Base-by-base conservation (phyloP, 2,113 vertebrate species). In the Cyphomyrus plagiostoma region DNA sequence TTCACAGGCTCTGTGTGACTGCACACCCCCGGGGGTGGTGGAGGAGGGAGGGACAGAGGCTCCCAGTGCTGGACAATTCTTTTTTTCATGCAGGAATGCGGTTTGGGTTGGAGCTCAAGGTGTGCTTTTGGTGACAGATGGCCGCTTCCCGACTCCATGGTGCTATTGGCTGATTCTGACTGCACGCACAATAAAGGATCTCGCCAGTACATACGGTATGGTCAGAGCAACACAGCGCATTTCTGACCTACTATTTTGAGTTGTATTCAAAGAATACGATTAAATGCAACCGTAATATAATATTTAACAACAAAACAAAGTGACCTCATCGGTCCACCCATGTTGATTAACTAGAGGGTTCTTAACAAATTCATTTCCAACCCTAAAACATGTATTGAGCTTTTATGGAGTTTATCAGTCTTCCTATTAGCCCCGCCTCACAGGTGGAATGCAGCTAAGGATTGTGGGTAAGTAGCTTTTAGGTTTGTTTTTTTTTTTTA, bases 71-170 rank as follows among this genome's bases (percentile, higher is more conserved):
- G 62, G 62, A 11, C 62, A 26, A 77, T 77, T 39, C 35, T 35
- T 77, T 84, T n/a, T 84, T 84, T 84, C 19, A n/a, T 84, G 80
- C 45, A 84, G 80, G 45, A 84, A 84, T 84, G 39, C 0, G 19
- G 45, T 84, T 84, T 23, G 17, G 45, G 42, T 48, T 0, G 42
- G 19, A 48, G 39, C 80, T 84, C 45, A 80, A 80, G 74, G 82
- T 45, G 45, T 46, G 82, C 19, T 84, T 84, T 84, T 84, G 74
- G 74, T 42, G 35, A 80, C 74, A 80, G 74, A 80, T 80, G 74
- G 74, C 35, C 74, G 35, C 30, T 80, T 80, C 74, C 74, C 39
- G 70, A 77, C 70, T 77, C 70, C 11, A 30, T 77, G 30, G 35
- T 42, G 35, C 35, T 39, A 80, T 39, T 80, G 35, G 30, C 74